Evolutionary conservation across 2,888 invertebrate species (phyloP).

Genomic region (Microdon myrmicae): DNA sequence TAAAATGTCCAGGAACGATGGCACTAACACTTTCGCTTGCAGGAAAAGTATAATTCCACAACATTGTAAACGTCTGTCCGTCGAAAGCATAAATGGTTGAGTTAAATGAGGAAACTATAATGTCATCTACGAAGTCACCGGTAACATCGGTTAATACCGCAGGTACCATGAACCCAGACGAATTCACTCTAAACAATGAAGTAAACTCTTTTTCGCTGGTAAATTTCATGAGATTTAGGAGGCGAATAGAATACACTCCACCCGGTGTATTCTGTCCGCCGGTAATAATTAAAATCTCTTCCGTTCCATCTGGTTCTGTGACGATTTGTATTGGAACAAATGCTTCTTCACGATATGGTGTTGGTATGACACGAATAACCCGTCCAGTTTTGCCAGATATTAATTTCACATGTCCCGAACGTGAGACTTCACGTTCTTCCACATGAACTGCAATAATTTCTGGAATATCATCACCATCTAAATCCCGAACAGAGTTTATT

Average conservation of each 20-base stretch:
- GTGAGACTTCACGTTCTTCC: slow-evolving; percentile 68
- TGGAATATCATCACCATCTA: slow-evolving; percentile 75
- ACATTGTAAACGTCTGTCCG: slow-evolving; percentile 72
- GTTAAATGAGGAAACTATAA: slow-evolving; percentile 78
- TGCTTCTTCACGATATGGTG: slow-evolving; percentile 75
- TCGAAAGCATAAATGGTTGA: slow-evolving; percentile 78
- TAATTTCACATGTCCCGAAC: slow-evolving; percentile 74
- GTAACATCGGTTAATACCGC: slow-evolving; percentile 78
- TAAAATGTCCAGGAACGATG: slow-evolving; percentile 82
- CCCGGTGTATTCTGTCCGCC: slow-evolving; percentile 79
- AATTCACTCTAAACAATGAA: slow-evolving; percentile 70
- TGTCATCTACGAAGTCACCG: slow-evolving; percentile 76
- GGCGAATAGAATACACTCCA: slow-evolving; percentile 74
- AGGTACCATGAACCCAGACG: slow-evolving; percentile 76
- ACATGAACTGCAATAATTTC: slow-evolving; percentile 79
- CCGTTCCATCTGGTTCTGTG: slow-evolving; percentile 72
- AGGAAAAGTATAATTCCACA: slow-evolving; percentile 80
- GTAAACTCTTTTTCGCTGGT: slow-evolving; percentile 69
- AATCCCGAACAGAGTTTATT: slow-evolving; percentile 76
- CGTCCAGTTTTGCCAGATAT: slow-evolving; percentile 78
- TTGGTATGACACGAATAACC: slow-evolving; percentile 71
- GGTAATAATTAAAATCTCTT: slow-evolving; percentile 76
- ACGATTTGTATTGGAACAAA: slow-evolving; percentile 79
- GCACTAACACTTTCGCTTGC: slow-evolving; percentile 77
- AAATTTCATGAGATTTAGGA: slow-evolving; percentile 70